Evolutionary conservation across 2,888 invertebrate genomes (phyloP).

Genomic region (Platypus cylindrus): DNA sequence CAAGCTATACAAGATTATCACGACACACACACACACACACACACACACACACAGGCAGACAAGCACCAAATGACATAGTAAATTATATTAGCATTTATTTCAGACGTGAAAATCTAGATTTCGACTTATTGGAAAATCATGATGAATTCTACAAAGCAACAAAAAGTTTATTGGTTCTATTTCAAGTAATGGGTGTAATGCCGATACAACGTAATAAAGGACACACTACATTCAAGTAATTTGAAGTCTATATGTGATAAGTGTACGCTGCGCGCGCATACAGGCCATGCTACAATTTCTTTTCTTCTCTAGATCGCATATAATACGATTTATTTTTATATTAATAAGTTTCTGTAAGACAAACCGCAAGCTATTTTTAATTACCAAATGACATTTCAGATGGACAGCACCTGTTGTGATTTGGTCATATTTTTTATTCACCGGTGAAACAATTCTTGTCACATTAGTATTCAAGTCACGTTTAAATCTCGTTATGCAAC

Average conservation of each 20-base stretch:
- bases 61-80: not conserved
- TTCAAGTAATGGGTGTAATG: constrained; percentile 66
- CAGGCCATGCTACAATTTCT: no score
- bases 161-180: constrained; percentile 53
- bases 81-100: not conserved
- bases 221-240: constrained; percentile 31
- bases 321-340: no score
- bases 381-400: constrained; percentile 25
- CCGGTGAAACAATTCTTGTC: constrained; percentile 42
- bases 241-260: not conserved
- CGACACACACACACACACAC: no score
- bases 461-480: constrained; percentile 31
- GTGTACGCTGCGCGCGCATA: no score
- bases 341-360: no score
- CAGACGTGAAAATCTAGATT: constrained; percentile 27
- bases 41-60: no score
- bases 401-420: constrained; percentile 55
- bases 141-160: constrained; percentile 61
- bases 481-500: constrained; percentile 27
- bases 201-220: constrained; percentile 53
- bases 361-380: no score
- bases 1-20: not conserved
- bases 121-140: constrained; percentile 46
- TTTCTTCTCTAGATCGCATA: no score
- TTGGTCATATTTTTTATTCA: constrained; percentile 53